phyloP scores from a whole-genome alignment of 2,797 vertebrate genomes.

The Ctenopoma multispine region DNA sequence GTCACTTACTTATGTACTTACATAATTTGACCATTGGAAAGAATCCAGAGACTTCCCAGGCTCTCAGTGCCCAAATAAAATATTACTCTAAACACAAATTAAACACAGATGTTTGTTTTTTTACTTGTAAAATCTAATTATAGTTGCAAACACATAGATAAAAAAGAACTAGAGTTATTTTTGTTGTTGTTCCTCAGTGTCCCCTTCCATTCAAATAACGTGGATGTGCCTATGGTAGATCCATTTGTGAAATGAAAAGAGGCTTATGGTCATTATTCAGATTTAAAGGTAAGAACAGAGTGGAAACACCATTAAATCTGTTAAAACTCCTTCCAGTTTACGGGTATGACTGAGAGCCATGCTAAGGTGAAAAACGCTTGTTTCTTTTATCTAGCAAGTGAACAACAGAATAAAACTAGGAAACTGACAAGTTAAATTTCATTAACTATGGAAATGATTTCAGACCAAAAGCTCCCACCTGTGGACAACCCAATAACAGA shows the following conservation, averaged over 20 bases:
- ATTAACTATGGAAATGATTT: constrained; percentile 21
- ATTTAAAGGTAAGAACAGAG: background rate
- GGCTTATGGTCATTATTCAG: background rate
- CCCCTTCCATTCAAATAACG: background rate
- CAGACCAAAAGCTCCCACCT: background rate
- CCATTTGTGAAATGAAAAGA: constrained; percentile 5
- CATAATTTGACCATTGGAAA: background rate
- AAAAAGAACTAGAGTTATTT: background rate
- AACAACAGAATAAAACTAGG: constrained; percentile 15
- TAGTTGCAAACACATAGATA: background rate
- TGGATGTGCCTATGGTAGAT: background rate
- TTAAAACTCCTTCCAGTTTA: constrained; percentile 4
- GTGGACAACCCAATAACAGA: background rate
- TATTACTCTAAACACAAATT: too few species aligned
- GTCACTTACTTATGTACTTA: background rate
- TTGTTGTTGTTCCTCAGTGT: background rate
- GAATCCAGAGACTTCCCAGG: background rate
- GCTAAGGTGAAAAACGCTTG: constrained; percentile 12
- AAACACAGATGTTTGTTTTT: too few species aligned
- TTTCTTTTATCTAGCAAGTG: constrained; percentile 12
- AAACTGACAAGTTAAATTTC: constrained; percentile 26
- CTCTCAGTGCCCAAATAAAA: too few species aligned
- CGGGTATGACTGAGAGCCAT: constrained; percentile 12
- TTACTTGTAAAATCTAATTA: background rate
- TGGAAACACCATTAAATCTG: background rate